Conservation (phyloP, 2,113 vertebrate species). For the Chiloscyllium plagiosum region DNA sequence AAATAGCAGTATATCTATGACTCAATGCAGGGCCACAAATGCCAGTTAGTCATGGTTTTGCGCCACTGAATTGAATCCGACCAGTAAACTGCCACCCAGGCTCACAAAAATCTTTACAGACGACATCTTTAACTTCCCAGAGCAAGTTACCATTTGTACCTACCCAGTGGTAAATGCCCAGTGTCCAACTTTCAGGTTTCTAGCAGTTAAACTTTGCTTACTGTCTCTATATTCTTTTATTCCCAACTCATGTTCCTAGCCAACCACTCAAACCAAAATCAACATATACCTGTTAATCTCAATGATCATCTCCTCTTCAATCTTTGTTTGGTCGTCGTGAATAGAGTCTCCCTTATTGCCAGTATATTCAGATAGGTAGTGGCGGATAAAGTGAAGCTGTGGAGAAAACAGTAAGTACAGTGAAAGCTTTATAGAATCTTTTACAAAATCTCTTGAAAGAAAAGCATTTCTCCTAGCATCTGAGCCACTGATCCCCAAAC, state of each 20-base stretch:
- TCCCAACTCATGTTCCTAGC: not conserved
- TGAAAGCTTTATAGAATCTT: not conserved
- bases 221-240: not conserved
- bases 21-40: not conserved
- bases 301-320: constrained; percentile 28
- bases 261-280: not conserved
- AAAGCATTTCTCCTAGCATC: not conserved
- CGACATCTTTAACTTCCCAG: too few relatives aligned
- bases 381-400: constrained; percentile 19
- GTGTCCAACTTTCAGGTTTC: not conserved
- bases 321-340: constrained; percentile 1
- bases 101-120: not conserved
- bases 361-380: constrained; percentile 19
- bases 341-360: constrained; percentile 16
- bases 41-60: not conserved
- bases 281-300: constrained; percentile 8
- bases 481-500: not conserved
- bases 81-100: not conserved
- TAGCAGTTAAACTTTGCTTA: not conserved
- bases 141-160: not conserved
- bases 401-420: not conserved
- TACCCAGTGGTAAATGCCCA: not conserved
- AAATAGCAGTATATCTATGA: too few relatives aligned
- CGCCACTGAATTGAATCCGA: not conserved
- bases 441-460: not conserved